Evolutionary conservation across 1,140 invertebrate species (phyloP), one percentile per base, ranked within the genome.

Genomic region (Hyles euphorbiae): DNA sequence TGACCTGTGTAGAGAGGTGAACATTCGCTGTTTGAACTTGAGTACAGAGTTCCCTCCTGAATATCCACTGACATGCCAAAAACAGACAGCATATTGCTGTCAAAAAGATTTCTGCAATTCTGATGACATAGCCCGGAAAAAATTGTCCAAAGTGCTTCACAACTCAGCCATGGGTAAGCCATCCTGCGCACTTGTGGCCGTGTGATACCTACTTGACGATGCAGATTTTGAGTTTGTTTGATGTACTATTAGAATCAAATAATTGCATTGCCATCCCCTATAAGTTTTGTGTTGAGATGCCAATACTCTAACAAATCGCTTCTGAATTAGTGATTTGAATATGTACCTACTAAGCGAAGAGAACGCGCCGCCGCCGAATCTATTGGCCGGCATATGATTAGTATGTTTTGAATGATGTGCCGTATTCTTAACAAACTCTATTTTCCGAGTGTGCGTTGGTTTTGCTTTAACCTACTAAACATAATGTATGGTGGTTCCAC

Each of bases 381-480:
- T 47, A 12, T 54, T 52, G 53, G 54, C 62, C 63, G 52, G 49
- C 55, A 58, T 67, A 74, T 63, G 50, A 61, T 72, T 77, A 80
- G 78, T 83, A 78, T 78, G 78, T 80, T 78, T 81, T 79, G 84
- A 81, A 85, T 87, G 82, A 85, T 82, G 76, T 87, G 82, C 75
- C 74, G 66, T 79, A 62, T 70, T 70, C 61, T 80, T 86, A 88
- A 86, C 83, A 80, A 85, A 76, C 62, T 78, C 72, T 81, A 82
- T 81, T 84, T 82, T 82, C 69, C 71, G 85, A 85, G 81, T 88
- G 85, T 88, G 85, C 72, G 79, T 86, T 88, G 83, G 74, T 84
- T 86, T 83, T 77, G 85, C 83, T 82, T 83, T 85, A 84, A 86
- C 78, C 81, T 80, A 88, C 83, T 88, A 86, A 88, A 88, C 81